Conservation (phyloP, 2,113 vertebrate species). For the Rhinoderma darwinii region DNA sequence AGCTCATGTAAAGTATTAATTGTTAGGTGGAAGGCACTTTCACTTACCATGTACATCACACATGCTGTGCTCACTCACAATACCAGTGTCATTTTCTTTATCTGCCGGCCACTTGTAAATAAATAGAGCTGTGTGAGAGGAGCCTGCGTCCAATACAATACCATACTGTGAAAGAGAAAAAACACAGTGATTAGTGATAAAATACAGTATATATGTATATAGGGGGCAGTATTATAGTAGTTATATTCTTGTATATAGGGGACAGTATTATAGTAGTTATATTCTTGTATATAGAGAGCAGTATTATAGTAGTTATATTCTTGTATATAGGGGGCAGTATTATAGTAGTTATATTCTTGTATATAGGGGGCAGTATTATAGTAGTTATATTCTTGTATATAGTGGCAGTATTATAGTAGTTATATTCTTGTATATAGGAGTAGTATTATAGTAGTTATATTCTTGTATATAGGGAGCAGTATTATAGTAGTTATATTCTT, state of each 20-base stretch:
- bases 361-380: background rate
- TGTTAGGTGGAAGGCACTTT: background rate
- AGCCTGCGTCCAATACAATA: conserved; percentile 86
- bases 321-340: too few relatives aligned
- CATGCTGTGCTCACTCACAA: conserved; percentile 79
- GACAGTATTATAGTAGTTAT: too few relatives aligned
- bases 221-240: too few relatives aligned
- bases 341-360: too few relatives aligned
- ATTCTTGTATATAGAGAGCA: too few relatives aligned
- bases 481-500: conserved; percentile 3
- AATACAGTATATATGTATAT: background rate
- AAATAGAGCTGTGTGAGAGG: conserved; percentile 84
- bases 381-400: background rate
- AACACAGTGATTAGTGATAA: background rate
- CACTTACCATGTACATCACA: conserved; percentile 76
- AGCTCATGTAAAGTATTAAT: background rate
- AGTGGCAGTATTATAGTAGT: background rate
- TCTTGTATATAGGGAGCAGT: background rate
- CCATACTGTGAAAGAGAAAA: conserved; percentile 74
- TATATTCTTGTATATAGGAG: too few relatives aligned
- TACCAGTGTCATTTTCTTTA: conserved; percentile 84
- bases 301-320: too few relatives aligned
- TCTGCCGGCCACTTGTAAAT: conserved; percentile 83
- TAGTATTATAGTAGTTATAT: background rate
- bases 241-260: too few relatives aligned